A percentile compares a stretch with the other conserved stretches of the same genome.
Evolutionary conservation across 2,888 invertebrate genomes (phyloP).

Genomic region (Meloe dianella): DNA sequence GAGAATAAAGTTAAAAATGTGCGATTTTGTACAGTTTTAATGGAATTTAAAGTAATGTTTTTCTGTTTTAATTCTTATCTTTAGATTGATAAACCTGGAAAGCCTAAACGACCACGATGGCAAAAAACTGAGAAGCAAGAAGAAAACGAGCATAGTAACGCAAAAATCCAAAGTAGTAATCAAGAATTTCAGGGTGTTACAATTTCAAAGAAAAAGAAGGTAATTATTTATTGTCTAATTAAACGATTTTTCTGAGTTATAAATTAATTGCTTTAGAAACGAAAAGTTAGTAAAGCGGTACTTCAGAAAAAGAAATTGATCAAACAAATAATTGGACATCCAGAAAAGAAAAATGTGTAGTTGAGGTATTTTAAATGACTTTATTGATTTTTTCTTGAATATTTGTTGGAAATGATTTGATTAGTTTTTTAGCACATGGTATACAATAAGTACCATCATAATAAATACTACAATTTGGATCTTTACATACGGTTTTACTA

Average conservation of each 20-base stretch:
- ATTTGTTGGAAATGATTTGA: constrained; percentile 71
- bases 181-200: constrained; percentile 30
- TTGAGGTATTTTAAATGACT: constrained; percentile 45
- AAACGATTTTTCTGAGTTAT: too few relatives aligned
- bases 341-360: constrained; percentile 1
- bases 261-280: too few relatives aligned
- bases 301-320: constrained; percentile 46
- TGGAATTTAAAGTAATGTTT: neutral
- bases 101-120: constrained; percentile 25
- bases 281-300: constrained; percentile 43
- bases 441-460: constrained; percentile 77
- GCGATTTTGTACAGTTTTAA: constrained; percentile 8
- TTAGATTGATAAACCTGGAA: constrained; percentile 35
- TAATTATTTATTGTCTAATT: too few relatives aligned
- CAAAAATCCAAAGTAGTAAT: constrained; percentile 18
- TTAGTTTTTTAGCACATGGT: constrained; percentile 67
- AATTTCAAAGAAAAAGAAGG: constrained; percentile 33
- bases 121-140: constrained; percentile 15
- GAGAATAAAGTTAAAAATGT: constrained; percentile 33
- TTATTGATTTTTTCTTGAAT: constrained; percentile 68
- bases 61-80: too few relatives aligned
- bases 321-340: constrained; percentile 34
- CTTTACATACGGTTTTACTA: constrained; percentile 72
- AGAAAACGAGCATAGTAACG: constrained; percentile 16
- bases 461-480: constrained; percentile 78